Percentiles rank a stretch among this genome's conserved stretches.
phyloP scores from a whole-genome alignment of 2,797 vertebrate species.

The Enteromius mattozi region DNA sequence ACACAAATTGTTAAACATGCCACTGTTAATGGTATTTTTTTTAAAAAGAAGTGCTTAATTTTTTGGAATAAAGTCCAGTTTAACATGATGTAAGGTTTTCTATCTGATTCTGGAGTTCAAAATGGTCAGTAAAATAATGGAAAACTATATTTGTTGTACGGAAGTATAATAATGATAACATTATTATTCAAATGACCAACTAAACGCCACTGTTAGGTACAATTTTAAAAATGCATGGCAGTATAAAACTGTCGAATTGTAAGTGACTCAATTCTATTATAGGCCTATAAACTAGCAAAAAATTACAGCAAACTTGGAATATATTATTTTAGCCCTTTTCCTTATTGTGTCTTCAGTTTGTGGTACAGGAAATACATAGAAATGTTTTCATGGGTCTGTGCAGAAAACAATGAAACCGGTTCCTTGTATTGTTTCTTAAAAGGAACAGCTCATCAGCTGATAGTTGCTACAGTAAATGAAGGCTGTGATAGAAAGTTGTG shows the following conservation, averaged over 20 bases:
- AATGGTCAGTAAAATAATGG: neutral
- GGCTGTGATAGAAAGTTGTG: neutral
- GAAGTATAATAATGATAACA: neutral
- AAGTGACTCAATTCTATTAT: neutral
- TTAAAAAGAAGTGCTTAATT: neutral
- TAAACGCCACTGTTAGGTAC: neutral
- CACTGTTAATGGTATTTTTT: neutral
- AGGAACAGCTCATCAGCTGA: neutral
- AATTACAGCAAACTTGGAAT: neutral
- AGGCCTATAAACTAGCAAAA: neutral
- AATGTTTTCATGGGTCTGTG: slow-evolving; percentile 11
- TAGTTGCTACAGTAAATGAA: neutral
- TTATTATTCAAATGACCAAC: neutral
- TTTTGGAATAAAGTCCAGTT: neutral
- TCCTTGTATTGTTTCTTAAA: slow-evolving; percentile 19
- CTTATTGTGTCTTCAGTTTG: neutral
- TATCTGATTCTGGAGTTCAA: neutral
- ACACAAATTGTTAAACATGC: neutral
- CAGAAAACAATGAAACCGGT: slow-evolving; percentile 42
- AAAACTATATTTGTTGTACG: neutral
- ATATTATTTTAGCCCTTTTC: neutral
- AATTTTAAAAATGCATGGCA: neutral
- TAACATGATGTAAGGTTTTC: neutral
- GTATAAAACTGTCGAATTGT: neutral
- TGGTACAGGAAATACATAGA: slow-evolving; percentile 25